A percentile compares a stretch with the other conserved stretches of the same genome.
Evolutionary conservation across 2,113 vertebrate species (phyloP).

Genomic region (Gallinago undulata): DNA sequence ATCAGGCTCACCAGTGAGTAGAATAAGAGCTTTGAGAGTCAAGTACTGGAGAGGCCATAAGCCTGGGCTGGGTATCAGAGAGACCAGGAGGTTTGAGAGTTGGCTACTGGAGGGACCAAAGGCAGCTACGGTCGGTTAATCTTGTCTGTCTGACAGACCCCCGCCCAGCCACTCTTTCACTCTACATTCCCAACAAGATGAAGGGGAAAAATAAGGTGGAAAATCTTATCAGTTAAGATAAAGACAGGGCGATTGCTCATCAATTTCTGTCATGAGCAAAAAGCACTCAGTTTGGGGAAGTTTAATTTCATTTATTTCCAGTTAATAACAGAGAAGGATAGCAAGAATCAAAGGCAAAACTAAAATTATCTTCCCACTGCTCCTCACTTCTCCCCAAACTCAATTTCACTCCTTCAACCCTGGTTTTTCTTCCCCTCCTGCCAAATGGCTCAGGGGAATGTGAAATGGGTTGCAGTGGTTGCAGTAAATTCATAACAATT

Average conservation of each 20-base stretch:
- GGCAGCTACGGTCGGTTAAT: neutral
- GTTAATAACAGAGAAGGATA: neutral
- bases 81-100: fast-evolving
- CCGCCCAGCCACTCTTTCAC: neutral
- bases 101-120: neutral
- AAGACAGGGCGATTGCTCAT: neutral
- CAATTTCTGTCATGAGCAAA: neutral
- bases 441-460: fast-evolving
- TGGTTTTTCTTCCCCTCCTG: neutral
- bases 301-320: neutral
- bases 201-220: neutral
- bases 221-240: neutral
- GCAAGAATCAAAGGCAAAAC: neutral
- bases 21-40: neutral
- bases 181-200: neutral
- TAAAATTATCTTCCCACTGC: neutral
- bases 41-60: neutral
- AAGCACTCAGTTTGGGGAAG: neutral
- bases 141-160: neutral
- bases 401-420: neutral
- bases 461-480: neutral
- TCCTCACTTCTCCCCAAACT: neutral
- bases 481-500: neutral
- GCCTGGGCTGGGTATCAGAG: neutral
- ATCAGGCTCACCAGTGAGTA: neutral